Base-by-base conservation (phyloP, 2,797 vertebrate genomes). In the Poeciliopsis presidionis region DNA sequence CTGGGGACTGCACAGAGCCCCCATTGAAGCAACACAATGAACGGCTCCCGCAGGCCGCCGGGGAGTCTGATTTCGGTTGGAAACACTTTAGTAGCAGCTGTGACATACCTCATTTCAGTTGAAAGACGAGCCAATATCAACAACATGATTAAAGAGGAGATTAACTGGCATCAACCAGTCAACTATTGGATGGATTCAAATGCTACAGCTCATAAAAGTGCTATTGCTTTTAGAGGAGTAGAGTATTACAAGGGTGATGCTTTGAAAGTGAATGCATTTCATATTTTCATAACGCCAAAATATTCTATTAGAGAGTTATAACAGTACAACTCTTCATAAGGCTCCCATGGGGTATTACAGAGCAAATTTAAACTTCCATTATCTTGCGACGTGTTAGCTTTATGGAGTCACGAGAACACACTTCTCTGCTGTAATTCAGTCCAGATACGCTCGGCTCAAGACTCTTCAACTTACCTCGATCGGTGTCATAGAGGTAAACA, bases 401-500 rank as follows among this genome's bases (percentile, higher is more conserved):
- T 79, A 83, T 80, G 80, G 70, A 82, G 70, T 61, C 71, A 28
- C 70, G 73, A 46, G 47, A 84, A 81, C 74, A 71, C 11, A 74
- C 76, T 78, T 80, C 41, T 8, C 2, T 2, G 8, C 75, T 85
- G 79, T 85, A 87, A 88, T 53, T 88, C 75, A 71, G 81, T 86
- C 77, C 49, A 5, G 36, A 7, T 7, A 45, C 71, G 39, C 43
- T 71, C 1, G 18, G 81, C 73, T 77, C 45, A 46, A 82, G 49
- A 72, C 74, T 72, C 51, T 25, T 81, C 79, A 81, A 89, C 97
- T 95, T 95, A 99, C 98, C 98, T 96, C 98, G 95, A 89, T 99
- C 98, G 3, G 98, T 99, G 94, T 99, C 98, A 25, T 99, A 99
- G 82, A 99, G 97, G 91, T 99, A 99, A 90, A 99, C 98, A 82